Evolutionary conservation across 2,113 vertebrate genomes (phyloP).

Genomic region (Upupa epops): DNA sequence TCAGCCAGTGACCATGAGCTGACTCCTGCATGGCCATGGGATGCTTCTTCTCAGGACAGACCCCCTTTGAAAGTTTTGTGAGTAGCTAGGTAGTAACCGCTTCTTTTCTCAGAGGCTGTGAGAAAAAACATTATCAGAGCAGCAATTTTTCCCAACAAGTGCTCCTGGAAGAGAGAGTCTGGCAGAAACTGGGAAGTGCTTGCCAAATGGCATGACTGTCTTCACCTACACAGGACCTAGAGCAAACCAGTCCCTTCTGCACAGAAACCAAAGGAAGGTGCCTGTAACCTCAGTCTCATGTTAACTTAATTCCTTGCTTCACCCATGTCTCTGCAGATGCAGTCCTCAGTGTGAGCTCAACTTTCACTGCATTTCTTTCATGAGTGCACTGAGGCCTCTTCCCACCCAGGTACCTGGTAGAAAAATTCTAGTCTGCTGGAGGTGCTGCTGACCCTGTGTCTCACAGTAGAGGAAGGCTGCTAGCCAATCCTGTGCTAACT

Average conservation of each 20-base stretch:
- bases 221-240: not conserved
- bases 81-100: not conserved
- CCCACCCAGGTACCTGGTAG: not conserved
- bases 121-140: not conserved
- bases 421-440: not conserved
- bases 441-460: not conserved
- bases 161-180: accelerated
- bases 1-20: not conserved
- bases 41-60: not conserved
- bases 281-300: not conserved
- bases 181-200: not conserved
- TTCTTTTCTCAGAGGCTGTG: not conserved
- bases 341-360: not conserved
- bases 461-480: not conserved
- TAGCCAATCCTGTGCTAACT: not conserved
- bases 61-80: not conserved
- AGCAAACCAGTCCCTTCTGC: not conserved
- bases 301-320: not conserved
- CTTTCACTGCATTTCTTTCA: not conserved
- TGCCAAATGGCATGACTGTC: not conserved
- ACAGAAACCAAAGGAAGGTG: not conserved
- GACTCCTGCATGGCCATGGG: not conserved
- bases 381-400: not conserved
- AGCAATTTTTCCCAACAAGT: not conserved
- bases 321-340: accelerated